Evolutionary conservation across 2,113 vertebrate species (phyloP).

Genomic region (Menura novaehollandiae): DNA sequence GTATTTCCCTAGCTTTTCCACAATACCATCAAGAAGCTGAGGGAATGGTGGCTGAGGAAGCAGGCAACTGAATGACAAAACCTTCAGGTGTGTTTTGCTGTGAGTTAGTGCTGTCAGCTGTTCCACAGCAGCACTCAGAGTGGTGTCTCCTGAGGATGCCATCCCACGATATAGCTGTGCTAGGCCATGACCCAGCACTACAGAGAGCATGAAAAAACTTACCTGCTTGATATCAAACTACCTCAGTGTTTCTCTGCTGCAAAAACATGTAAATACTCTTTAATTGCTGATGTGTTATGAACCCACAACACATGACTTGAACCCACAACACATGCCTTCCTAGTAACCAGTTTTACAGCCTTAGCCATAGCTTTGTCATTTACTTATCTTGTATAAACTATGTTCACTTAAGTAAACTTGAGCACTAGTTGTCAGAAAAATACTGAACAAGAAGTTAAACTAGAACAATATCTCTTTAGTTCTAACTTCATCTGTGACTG

Average conservation of each 20-base stretch:
- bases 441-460: not conserved
- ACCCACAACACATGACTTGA: fast-evolving
- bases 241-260: not conserved
- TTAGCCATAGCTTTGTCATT: not conserved
- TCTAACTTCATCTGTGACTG: not conserved
- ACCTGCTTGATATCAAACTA: not conserved
- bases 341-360: not conserved
- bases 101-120: not conserved
- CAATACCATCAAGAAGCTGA: not conserved
- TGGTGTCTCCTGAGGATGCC: not conserved
- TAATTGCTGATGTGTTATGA: not conserved
- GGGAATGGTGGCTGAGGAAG: not conserved
- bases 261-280: not conserved
- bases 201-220: not conserved
- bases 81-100: not conserved
- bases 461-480: not conserved
- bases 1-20: not conserved
- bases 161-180: not conserved
- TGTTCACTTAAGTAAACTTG: not conserved
- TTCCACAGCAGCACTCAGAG: not conserved
- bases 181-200: not conserved
- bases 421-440: not conserved
- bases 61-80: not conserved
- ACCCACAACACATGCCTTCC: fast-evolving
- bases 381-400: not conserved